These are phyloP conservation scores for Phoebastria nigripes DNA, from an alignment of 2,797 vertebrate species.

Conservation along the genomic window DNA sequence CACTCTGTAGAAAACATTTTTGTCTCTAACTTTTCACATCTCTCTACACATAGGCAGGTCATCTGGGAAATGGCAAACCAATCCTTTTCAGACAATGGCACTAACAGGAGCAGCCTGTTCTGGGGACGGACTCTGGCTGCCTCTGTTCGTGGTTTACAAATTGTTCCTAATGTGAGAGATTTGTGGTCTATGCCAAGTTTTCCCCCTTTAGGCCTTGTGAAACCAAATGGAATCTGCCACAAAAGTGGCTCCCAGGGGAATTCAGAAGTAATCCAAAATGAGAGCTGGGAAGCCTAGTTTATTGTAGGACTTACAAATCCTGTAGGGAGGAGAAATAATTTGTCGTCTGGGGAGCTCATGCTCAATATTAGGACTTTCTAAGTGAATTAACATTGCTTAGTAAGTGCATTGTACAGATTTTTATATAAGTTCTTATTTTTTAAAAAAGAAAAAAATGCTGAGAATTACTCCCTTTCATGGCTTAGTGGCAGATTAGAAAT, in stretches of 20 bases:
- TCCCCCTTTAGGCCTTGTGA: constrained; percentile 67
- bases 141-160: constrained; percentile 72
- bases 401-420: neutral
- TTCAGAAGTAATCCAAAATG: constrained; percentile 68
- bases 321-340: constrained; percentile 58
- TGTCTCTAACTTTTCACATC: constrained; percentile 84
- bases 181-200: constrained; percentile 72
- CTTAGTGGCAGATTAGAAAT: neutral
- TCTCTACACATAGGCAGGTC: constrained; percentile 77
- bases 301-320: constrained; percentile 50
- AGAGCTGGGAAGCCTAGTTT: constrained; percentile 60
- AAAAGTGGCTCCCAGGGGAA: constrained; percentile 71
- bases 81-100: constrained; percentile 71
- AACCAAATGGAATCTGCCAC: constrained; percentile 77
- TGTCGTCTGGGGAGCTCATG: constrained; percentile 29
- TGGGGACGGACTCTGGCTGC: constrained; percentile 65
- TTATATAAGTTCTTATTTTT: neutral
- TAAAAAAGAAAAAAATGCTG: neutral
- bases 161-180: constrained; percentile 75
- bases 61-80: constrained; percentile 77
- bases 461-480: neutral
- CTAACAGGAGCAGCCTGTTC: constrained; percentile 76
- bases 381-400: neutral
- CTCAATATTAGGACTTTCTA: neutral
- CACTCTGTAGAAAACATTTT: constrained; percentile 77